Evolutionary conservation across 2,888 invertebrate genomes (phyloP), one percentile per base, ranked within the genome.

Genomic region (Catocala fraxini): DNA sequence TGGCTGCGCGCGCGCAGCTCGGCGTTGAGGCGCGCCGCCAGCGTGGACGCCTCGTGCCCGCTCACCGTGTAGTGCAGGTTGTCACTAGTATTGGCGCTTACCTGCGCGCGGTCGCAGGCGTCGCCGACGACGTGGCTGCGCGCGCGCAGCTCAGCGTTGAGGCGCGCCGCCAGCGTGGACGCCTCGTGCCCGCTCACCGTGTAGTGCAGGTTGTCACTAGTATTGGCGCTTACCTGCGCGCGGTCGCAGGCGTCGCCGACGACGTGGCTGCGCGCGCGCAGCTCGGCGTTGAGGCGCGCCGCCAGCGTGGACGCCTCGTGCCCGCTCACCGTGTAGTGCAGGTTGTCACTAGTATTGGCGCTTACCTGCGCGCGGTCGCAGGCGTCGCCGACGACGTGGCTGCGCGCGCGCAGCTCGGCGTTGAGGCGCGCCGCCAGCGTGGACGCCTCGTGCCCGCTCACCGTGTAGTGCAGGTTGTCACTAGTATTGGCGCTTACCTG

Each of bases 141-240:
- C 58, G 89, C 88, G 52, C 93, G 89, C 62, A 97, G 89, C 87
- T 97, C 96, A 64, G 96, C 96, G 75, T 93, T 96, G 57, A 97
- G 94, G 0, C 96, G 92, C 81, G 96, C 97, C 2, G 97, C 97
- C 65, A 97, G 86, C 71, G 97, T 95, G 75, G 96, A 96, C 25
- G 97, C 97, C 89, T 97, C 97, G 83, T 97, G 97, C 0, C 97
- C 97, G 75, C 97, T 96, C 55, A 97, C 97, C 10, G 97, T 97
- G 89, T 96, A 96, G 81, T 96, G 95, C 70, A 95, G 91, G 71
- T 95, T 95, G 75, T 15, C 34, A 15, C 55, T 43, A 6, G 35
- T 41, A 7, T 15, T n/a, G 9, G 35, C 9, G 1, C 4, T 53
- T 49, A 77, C 94, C 87, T 81, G 93, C 58, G 75, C 89, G 70